Evolutionary conservation across 2,113 vertebrate species (phyloP), one percentile per base, ranked within the genome.

Genomic region (Numida meleagris): DNA sequence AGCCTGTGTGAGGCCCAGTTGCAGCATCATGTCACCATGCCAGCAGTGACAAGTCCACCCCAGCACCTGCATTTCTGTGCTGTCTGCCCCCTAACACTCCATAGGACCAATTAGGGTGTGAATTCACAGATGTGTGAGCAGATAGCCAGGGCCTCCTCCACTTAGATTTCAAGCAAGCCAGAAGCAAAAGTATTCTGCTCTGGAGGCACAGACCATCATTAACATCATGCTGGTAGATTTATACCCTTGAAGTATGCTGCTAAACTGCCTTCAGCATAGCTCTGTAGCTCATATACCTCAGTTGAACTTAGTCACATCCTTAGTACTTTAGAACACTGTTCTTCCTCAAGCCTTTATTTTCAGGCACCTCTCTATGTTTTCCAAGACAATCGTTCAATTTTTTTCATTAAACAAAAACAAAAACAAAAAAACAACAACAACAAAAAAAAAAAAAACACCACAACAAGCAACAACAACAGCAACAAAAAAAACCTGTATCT

Each of bases 121-220:
- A 34, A 38, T 62, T n/a, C n/a, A 36, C 4, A 1, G 1, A 7
- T 3, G 25, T 3, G 8, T 25, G 12, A 10, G 42, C 1, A 6
- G 33, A 14, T 27, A 87, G 38, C 5, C 14, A 29, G 38, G 15
- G 71, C 29, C 43, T 55, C 70, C 58, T 89, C 38, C 36, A 50
- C 61, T 29, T 63, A 10, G n/a, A 21, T 27, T 55, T 84, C 34
- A 67, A 63, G 67, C 31, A 34, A 88, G 25, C 33, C 62, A 91
- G 58, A 65, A 87, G 42, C 17, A 62, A 68, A 36, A 77, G 7
- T 6, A 19, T 0, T 59, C 53, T 55, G 48, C 12, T 73, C n/a
- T 88, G 50, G 72, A 86, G 45, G 11, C 58, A 73, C 18, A 79
- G 57, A 31, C 20, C 33, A 3, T 16, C 57, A 23, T 36, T 20